Base-by-base conservation (phyloP, 2,113 vertebrate species). In the Aviceda subcristata region DNA sequence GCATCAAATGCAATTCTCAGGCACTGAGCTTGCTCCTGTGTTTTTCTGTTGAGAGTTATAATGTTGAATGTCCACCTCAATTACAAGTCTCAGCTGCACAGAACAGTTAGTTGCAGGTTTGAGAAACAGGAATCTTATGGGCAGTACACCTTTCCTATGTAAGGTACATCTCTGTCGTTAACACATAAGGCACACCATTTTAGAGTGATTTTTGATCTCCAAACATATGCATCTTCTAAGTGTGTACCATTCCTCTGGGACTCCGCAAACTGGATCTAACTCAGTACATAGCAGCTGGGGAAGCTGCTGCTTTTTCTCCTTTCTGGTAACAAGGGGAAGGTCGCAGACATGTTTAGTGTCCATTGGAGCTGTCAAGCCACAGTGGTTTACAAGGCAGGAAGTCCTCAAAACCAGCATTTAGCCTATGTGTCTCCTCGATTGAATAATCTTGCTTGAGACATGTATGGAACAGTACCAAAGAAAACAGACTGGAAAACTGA, bases 141-240 rank as follows among this genome's bases (percentile, higher is more conserved):
- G 43, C 39, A 51, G 27, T 38, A 9, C 14, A 30, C 6, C 6
- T 50, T 79, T 87, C 41, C 15, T 46, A 0, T 18, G 13, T 59
- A 41, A 55, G 22, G 34, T 23, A 24, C 17, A 9, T 10, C 32
- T 60, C 6, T 9, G 5, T n/a, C 73, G 15, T 72, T 82, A 76
- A 43, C 20, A 45, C 29, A 15, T n/a, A 3, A 24, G 34, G 53
- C 20, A 30, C 5, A 1, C 12, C 20, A 29, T 6, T 72, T 38
- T 57, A 41, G 27, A 48, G 32, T 50, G 39, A 5, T 6, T 72
- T 89, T 75, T 32, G 46, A 24, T 51, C 29, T 83, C 39, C 43
- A 77, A 7, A 48, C 5, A 6, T 22, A 7, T 0, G 2, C 45
- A 15, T 66, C 2, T 38, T 62, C 2, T 11, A 12, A 56, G 39